Evolutionary conservation across 37 sponge, comb jelly and placozoan genomes (phyloP).

Genomic region (Aplysina aerophoba): DNA sequence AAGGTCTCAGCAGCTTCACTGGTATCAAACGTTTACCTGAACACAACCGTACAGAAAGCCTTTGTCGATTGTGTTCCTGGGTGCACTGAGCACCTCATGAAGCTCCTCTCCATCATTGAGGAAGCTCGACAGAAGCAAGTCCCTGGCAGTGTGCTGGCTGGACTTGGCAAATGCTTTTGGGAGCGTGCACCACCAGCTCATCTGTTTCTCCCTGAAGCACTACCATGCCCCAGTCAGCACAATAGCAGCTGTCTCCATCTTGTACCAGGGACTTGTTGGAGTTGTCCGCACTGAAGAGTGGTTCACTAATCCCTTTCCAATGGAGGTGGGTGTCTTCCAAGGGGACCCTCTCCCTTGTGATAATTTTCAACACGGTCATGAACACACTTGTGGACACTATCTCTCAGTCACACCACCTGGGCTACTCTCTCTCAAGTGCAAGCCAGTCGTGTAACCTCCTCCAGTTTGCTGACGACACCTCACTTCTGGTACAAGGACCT

Average conservation of each 20-base stretch:
- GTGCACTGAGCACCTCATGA: constrained; percentile 12
- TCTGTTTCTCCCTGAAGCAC: constrained; percentile 20
- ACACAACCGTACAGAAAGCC: not conserved
- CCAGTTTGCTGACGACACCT: no score
- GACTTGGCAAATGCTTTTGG: constrained; percentile 43
- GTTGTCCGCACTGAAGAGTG: not conserved
- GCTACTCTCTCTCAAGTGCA: not conserved
- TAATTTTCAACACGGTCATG: constrained; percentile 39
- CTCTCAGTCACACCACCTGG: not conserved
- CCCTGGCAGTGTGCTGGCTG: constrained; percentile 16
- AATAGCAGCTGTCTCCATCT: not conserved
- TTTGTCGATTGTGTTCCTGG: not conserved
- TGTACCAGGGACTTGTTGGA: not conserved
- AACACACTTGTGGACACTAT: constrained; percentile 18
- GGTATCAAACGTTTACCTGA: not conserved
- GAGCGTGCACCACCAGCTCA: constrained; percentile 31
- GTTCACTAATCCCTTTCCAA: not conserved
- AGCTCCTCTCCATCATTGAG: not conserved
- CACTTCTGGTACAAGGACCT: no score
- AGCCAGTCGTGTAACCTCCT: no score
- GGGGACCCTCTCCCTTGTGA: constrained; percentile 44
- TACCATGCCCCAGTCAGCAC: constrained; percentile 15
- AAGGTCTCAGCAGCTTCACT: no score
- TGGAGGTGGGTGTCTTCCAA: constrained; percentile 31
- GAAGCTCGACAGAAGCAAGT: constrained; percentile 11